Base-by-base conservation (phyloP, 2,888 invertebrate genomes). In the Heliconius sara region DNA sequence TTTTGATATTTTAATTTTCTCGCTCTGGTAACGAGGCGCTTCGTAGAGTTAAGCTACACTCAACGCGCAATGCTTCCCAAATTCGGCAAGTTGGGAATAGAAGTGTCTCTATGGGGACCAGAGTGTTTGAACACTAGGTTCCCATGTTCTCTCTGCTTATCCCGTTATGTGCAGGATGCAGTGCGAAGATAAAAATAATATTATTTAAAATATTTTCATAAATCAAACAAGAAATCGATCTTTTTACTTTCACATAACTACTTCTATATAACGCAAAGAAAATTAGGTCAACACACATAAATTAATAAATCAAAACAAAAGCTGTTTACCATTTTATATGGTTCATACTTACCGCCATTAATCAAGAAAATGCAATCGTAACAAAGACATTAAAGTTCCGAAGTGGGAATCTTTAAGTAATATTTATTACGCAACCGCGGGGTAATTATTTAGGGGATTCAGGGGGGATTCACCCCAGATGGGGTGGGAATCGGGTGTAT, bases 341-440 rank as follows among this genome's bases (percentile, higher is more conserved):
- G 71, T 78, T 63, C 66, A 70, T 75, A 77, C 68, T 72, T 72
- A 39, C 60, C 30, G 70, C 66, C 78, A 82, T 83, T 81, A 81
- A 82, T 83, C 80, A 79, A 77, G 80, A 72, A 77, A 82, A 78
- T 84, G 83, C 85, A 84, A 87, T 88, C 86, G 85, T 86, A 86
- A 86, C 86, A 85, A 84, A 87, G 85, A 86, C 85, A 87, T 87
- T 86, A 86, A 85, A 83, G 81, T 80, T 86, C 85, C 81, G 85
- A 86, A 88, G 89, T 91, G 86, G 88, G 78, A 83, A 88, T 88
- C 88, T 89, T 89, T 93, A 93, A 93, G 92, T 93, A 92, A 92
- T 93, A 94, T 94, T 94, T 93, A 94, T 94, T 89, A 86, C 89
- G 82, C 87, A 86, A 93, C 91, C 90, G 92, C 86, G 80, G 85